Evolutionary conservation across 2,888 invertebrate species (phyloP).

Genomic region (Macrophya alboannulata): DNA sequence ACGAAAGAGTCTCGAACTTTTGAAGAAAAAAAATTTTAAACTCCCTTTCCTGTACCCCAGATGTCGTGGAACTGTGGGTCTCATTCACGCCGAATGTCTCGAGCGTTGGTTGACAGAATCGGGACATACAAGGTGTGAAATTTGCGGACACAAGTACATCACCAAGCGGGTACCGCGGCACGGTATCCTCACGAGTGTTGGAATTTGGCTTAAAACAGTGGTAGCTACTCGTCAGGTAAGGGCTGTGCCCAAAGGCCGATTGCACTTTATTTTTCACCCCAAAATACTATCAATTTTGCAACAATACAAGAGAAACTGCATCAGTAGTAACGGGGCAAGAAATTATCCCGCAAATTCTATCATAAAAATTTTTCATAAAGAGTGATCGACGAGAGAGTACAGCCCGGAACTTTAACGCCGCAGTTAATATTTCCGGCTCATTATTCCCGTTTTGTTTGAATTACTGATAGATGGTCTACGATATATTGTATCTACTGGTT

Average conservation of each 20-base stretch:
- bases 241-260: neutral
- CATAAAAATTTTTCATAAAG: neutral
- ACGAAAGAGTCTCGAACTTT: neutral
- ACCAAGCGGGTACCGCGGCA: constrained; percentile 76
- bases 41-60: constrained; percentile 70
- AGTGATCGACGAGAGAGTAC: neutral
- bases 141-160: constrained; percentile 81
- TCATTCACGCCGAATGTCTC: constrained; percentile 82
- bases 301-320: neutral
- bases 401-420: neutral
- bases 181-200: constrained; percentile 71
- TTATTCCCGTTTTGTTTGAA: neutral
- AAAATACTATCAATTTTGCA: neutral
- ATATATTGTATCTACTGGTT: constrained; percentile 74
- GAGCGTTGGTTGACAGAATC: constrained; percentile 83
- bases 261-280: constrained; percentile 12
- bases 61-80: constrained; percentile 82
- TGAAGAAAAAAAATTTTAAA: neutral
- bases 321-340: neutral
- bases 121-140: constrained; percentile 81
- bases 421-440: neutral
- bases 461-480: constrained; percentile 73
- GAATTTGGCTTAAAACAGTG: constrained; percentile 75
- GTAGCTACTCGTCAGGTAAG: constrained; percentile 75
- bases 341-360: neutral